These are phyloP conservation scores for Sphecodes monilicornis DNA, from an alignment of 2,888 invertebrate genomes.

Conservation along the genomic window DNA sequence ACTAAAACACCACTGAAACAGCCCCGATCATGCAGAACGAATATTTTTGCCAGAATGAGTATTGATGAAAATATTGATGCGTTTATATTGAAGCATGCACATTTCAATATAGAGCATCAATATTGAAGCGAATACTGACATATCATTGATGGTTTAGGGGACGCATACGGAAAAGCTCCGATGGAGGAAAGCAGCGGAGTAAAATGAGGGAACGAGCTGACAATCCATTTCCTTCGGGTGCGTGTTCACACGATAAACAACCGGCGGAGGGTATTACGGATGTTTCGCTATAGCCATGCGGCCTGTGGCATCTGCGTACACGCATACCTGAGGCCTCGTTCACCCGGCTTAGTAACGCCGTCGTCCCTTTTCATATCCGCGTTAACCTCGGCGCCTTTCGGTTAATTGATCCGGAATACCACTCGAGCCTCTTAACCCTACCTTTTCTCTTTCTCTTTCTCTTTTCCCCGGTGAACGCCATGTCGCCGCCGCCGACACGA, in stretches of 20 bases:
- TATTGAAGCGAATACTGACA: too few relatives aligned
- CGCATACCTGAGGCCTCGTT: constrained; percentile 71
- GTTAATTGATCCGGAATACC: constrained; percentile 76
- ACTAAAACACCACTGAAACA: too few relatives aligned
- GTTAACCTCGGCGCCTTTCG: constrained; percentile 75
- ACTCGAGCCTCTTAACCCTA: constrained; percentile 65
- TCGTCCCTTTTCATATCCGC: constrained; percentile 76
- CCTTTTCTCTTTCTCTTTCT: constrained; percentile 39
- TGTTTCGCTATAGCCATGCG: constrained; percentile 50
- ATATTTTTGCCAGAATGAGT: too few relatives aligned
- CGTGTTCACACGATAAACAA: constrained; percentile 65
- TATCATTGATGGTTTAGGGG: too few relatives aligned
- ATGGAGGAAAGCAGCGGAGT: too few relatives aligned
- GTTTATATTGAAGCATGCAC: too few relatives aligned
- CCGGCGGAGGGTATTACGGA: constrained; percentile 57
- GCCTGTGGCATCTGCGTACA: constrained; percentile 56
- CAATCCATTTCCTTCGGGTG: constrained; percentile 54
- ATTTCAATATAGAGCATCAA: too few relatives aligned
- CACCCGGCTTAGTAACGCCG: constrained; percentile 69
- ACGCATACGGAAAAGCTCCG: too few relatives aligned
- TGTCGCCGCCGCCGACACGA: constrained; percentile 12
- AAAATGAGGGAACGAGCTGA: constrained; percentile 21
- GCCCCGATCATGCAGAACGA: too few relatives aligned
- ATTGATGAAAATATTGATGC: too few relatives aligned
- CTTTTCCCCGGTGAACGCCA: constrained; percentile 16